Evolutionary conservation across 2,797 vertebrate species (phyloP).

Genomic region (Tokudaia tokunoshimensis): DNA sequence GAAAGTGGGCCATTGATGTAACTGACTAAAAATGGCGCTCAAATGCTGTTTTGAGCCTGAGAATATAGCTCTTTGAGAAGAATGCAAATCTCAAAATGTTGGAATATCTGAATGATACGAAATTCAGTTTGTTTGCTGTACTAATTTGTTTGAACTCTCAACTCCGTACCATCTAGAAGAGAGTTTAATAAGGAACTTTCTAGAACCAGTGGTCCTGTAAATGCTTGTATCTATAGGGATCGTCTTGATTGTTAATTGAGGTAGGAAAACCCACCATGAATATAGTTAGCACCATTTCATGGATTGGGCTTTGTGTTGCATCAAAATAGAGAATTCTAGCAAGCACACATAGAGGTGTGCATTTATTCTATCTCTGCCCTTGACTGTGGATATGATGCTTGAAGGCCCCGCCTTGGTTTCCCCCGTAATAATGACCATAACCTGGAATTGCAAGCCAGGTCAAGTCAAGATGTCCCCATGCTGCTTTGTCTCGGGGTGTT

Average conservation of each 20-base stretch:
- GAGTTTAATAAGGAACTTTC: background rate
- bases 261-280: background rate
- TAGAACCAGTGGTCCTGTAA: background rate
- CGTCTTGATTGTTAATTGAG: background rate
- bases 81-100: background rate
- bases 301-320: background rate
- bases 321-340: background rate
- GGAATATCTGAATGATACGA: background rate
- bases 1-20: rapidly evolving
- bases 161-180: background rate
- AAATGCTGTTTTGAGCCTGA: background rate
- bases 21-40: background rate
- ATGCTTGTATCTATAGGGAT: background rate
- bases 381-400: background rate
- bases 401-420: background rate
- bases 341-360: background rate
- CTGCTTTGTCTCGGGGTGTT: no score
- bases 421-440: background rate
- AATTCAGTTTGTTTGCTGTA: background rate
- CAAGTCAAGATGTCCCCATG: background rate
- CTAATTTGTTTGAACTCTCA: background rate
- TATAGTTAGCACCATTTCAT: background rate
- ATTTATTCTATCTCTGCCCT: background rate
- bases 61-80: no score
- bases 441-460: no score